These are phyloP conservation scores for Ascaphus truei DNA, from an alignment of 2,113 vertebrate species.

Conservation along the genomic window DNA sequence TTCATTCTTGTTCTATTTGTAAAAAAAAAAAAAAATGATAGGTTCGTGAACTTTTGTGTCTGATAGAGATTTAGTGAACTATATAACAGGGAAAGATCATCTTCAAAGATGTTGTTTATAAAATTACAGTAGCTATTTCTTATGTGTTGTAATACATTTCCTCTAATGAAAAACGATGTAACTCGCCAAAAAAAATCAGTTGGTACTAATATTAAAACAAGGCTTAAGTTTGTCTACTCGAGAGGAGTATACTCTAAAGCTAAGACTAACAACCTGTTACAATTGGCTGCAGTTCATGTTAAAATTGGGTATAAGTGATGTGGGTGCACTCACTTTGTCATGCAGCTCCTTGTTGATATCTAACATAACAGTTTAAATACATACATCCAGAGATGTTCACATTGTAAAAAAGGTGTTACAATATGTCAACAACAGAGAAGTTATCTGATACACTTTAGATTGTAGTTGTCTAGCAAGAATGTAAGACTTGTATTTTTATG, in stretches of 20 bases:
- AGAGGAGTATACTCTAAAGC: neutral
- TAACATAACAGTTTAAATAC: neutral
- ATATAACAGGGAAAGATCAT: conserved; percentile 9
- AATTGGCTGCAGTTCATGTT: conserved; percentile 5
- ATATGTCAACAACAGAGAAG: no score
- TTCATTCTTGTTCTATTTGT: conserved; percentile 36
- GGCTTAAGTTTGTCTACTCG: conserved; percentile 27
- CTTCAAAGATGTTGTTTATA: conserved; percentile 31
- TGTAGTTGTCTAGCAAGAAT: no score
- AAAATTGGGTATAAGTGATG: neutral
- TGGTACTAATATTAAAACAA: conserved; percentile 28
- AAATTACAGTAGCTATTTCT: conserved; percentile 14
- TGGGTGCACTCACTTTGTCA: neutral
- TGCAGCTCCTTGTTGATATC: no score
- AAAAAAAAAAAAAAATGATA: conserved; percentile 15
- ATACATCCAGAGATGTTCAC: conserved; percentile 14
- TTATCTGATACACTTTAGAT: no score
- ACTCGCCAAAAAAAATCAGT: conserved; percentile 19
- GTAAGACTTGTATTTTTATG: no score
- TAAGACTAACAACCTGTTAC: conserved; percentile 28
- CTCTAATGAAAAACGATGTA: conserved; percentile 1
- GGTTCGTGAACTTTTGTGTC: conserved; percentile 32
- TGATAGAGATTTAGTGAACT: conserved; percentile 31
- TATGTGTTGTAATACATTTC: conserved; percentile 8
- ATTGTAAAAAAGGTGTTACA: neutral